phyloP scores from a whole-genome alignment of 2,888 invertebrate genomes.

The Cantharis rufa region DNA sequence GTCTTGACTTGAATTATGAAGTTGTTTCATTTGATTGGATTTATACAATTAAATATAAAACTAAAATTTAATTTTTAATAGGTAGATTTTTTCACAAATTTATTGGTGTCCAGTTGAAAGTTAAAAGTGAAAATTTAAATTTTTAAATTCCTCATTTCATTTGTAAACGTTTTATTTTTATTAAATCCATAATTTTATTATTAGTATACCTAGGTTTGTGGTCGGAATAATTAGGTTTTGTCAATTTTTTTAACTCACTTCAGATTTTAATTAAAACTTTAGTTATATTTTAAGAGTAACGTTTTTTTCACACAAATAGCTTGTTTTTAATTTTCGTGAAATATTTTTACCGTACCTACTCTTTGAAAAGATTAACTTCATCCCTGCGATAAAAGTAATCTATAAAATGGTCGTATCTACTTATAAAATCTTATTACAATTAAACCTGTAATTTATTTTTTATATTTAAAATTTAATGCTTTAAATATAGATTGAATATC shows the following conservation, averaged over 20 bases:
- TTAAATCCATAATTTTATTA: neutral
- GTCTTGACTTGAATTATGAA: neutral
- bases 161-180: neutral
- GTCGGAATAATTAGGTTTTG: neutral
- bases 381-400: neutral
- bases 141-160: neutral
- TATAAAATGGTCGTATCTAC: neutral
- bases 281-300: neutral
- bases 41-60: neutral
- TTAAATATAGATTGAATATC: no score
- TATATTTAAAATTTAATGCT: neutral
- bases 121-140: neutral
- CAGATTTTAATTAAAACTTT: neutral
- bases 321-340: neutral
- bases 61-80: neutral
- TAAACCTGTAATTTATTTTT: neutral
- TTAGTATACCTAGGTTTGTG: neutral
- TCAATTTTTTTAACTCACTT: neutral
- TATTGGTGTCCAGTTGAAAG: neutral
- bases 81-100: neutral
- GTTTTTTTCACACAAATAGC: neutral
- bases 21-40: neutral
- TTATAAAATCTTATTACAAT: neutral
- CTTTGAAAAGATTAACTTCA: neutral
- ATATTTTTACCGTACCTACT: neutral